These are phyloP conservation scores for Myotis lucifugus DNA, from an alignment of 2,113 vertebrate species.

Conservation along the genomic window DNA sequence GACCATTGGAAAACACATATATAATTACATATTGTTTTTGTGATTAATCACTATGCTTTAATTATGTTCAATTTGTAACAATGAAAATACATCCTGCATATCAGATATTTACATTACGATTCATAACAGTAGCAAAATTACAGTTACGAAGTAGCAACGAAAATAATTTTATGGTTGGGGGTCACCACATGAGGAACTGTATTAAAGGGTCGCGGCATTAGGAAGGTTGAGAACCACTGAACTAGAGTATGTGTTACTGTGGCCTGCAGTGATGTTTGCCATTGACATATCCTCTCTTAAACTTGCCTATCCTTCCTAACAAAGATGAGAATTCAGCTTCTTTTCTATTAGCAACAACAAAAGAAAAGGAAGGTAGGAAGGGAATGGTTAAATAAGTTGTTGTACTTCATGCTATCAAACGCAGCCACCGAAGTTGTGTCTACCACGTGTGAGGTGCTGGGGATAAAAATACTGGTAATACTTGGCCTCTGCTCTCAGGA, in stretches of 20 bases:
- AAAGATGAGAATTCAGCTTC: background rate
- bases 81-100: too few species aligned
- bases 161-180: too few species aligned
- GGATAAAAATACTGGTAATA: background rate
- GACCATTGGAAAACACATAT: too few species aligned
- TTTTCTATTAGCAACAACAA: background rate
- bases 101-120: too few species aligned
- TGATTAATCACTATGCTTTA: too few species aligned
- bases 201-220: too few species aligned
- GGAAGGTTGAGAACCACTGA: background rate
- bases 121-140: too few species aligned
- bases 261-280: background rate
- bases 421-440: background rate
- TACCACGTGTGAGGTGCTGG: background rate
- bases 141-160: too few species aligned
- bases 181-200: too few species aligned
- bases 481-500: background rate
- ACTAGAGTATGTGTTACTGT: fast-evolving
- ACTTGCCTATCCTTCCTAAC: background rate
- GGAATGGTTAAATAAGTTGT: background rate
- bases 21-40: too few species aligned
- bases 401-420: background rate
- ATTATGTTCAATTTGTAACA: too few species aligned
- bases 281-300: background rate
- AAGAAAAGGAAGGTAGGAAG: background rate